Conservation (phyloP, 1,140 invertebrate genomes). For the Drosophila insularis region DNA sequence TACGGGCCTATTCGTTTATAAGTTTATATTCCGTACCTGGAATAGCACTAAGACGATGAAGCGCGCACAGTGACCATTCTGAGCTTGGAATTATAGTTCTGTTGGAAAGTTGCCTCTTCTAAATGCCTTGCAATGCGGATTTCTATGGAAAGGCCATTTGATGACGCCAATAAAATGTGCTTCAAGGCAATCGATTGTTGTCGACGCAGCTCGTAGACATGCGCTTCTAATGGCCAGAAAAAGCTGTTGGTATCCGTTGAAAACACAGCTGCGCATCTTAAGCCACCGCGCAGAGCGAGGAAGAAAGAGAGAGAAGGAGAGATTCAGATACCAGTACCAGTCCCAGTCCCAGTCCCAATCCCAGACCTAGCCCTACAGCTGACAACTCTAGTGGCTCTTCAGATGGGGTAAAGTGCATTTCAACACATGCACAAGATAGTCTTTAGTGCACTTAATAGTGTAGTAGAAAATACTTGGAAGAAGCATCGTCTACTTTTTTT, state of each 20-base stretch:
- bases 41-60: slow-evolving; percentile 41
- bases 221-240: slow-evolving; percentile 69
- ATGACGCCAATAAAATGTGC: slow-evolving; percentile 79
- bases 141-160: slow-evolving; percentile 65
- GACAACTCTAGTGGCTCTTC: slow-evolving; percentile 73
- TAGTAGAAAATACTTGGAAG: slow-evolving; percentile 49
- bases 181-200: slow-evolving; percentile 77
- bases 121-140: slow-evolving; percentile 53
- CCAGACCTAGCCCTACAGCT: slow-evolving; percentile 54
- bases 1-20: not conserved
- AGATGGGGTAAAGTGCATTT: slow-evolving; percentile 72
- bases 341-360: not conserved
- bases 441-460: slow-evolving; percentile 46
- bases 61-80: slow-evolving; percentile 60
- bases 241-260: slow-evolving; percentile 12
- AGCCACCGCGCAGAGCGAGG: slow-evolving; percentile 23
- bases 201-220: slow-evolving; percentile 61
- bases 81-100: slow-evolving; percentile 56
- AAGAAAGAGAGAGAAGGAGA: not conserved
- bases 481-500: slow-evolving; percentile 50
- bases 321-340: not conserved
- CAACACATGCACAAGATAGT: slow-evolving; percentile 33
- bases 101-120: slow-evolving; percentile 58
- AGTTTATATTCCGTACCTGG: not conserved
- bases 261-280: slow-evolving; percentile 37